These are phyloP conservation scores for Heliconius himera DNA, from an alignment of 1,140 invertebrate genomes.

Conservation along the genomic window DNA sequence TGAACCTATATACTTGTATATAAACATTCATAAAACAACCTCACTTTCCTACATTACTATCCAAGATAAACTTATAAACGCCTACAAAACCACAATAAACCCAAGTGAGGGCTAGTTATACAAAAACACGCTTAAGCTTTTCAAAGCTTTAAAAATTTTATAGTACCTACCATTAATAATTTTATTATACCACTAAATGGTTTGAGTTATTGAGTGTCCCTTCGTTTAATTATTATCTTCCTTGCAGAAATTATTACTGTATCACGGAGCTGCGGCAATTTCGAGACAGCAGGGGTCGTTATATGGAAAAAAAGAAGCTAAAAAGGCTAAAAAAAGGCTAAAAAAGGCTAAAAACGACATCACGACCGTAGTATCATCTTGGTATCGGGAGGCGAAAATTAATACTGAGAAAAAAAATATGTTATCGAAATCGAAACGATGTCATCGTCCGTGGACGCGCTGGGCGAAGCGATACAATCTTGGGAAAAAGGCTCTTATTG, in stretches of 20 bases:
- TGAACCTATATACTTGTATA: background rate
- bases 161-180: conserved; percentile 4
- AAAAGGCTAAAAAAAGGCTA: background rate
- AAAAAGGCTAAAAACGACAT: conserved; percentile 12
- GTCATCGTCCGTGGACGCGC: conserved; percentile 60
- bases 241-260: conserved; percentile 22
- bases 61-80: conserved; percentile 13
- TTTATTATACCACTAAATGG: conserved; percentile 14
- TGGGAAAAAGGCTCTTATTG: conserved; percentile 5
- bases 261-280: conserved; percentile 37
- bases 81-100: conserved; percentile 2
- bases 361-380: conserved; percentile 58
- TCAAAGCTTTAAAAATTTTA: conserved; percentile 8
- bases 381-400: conserved; percentile 69
- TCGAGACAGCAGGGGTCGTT: conserved; percentile 37
- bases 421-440: conserved; percentile 69
- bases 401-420: conserved; percentile 68
- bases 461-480: background rate
- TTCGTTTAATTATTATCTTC: conserved; percentile 19
- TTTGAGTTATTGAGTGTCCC: conserved; percentile 11
- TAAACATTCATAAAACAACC: conserved; percentile 21
- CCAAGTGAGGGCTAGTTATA: background rate
- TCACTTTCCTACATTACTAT: background rate
- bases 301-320: conserved; percentile 11
- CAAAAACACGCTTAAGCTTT: conserved; percentile 6